Conservation (phyloP, 2,888 invertebrate genomes). For the Autographa pulchrina region DNA sequence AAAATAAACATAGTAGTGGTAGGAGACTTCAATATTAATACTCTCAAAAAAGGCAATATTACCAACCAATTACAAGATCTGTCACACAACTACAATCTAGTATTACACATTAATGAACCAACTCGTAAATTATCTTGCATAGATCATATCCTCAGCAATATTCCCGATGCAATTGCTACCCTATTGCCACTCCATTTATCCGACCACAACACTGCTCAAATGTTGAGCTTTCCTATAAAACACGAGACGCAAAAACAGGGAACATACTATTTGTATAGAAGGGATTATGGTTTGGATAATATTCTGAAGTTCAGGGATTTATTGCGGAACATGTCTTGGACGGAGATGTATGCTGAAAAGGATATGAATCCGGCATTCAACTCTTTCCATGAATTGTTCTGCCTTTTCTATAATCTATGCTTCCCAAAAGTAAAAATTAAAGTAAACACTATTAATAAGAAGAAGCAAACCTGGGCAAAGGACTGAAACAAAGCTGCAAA, state of each 20-base stretch:
- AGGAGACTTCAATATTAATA: constrained; percentile 14
- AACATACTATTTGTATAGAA: neutral
- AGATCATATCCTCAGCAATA: constrained; percentile 18
- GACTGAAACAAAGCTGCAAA: no score
- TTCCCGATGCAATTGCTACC: constrained; percentile 9
- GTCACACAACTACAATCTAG: constrained; percentile 1
- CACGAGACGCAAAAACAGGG: no score
- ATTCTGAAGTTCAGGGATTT: neutral
- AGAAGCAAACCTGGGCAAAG: no score
- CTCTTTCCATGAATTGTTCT: no score
- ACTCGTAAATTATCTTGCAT: constrained; percentile 10
- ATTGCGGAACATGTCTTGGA: neutral
- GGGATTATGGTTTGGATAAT: neutral
- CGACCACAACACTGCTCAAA: constrained; percentile 13
- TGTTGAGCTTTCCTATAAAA: neutral
- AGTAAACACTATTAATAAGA: no score
- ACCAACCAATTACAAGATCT: constrained; percentile 1
- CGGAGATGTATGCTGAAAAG: neutral
- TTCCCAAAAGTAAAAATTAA: no score
- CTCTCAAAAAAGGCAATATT: neutral
- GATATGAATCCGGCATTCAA: no score
- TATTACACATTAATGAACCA: constrained; percentile 8
- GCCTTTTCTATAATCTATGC: no score
- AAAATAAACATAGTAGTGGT: constrained; percentile 13
- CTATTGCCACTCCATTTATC: constrained; percentile 8